These are phyloP conservation scores for Coenonympha arcania DNA, from an alignment of 2,888 invertebrate species.

Conservation along the genomic window DNA sequence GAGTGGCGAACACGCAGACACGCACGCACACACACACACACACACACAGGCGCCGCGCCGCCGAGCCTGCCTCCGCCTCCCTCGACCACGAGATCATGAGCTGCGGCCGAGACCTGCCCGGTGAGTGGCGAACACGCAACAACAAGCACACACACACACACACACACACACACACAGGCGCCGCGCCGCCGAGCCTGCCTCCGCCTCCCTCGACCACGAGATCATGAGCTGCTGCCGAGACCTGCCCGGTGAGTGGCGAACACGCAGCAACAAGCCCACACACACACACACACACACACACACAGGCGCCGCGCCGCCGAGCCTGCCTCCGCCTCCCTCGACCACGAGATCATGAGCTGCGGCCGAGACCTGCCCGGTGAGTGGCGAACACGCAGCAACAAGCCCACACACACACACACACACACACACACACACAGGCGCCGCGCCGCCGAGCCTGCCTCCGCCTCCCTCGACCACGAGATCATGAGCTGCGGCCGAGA, in stretches of 20 bases:
- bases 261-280: neutral
- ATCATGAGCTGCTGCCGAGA: constrained; percentile 67
- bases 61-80: constrained; percentile 63
- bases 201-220: constrained; percentile 68
- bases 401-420: neutral
- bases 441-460: constrained; percentile 60
- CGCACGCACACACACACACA: neutral
- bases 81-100: constrained; percentile 71
- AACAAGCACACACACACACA: neutral
- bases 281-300: neutral
- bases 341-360: constrained; percentile 71
- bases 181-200: constrained; percentile 60
- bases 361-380: constrained; percentile 57
- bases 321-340: constrained; percentile 64
- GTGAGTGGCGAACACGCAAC: constrained; percentile 36
- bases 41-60: constrained; percentile 28
- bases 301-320: constrained; percentile 41
- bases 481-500: constrained; percentile 67
- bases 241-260: constrained; percentile 50
- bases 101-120: constrained; percentile 59
- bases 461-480: constrained; percentile 68
- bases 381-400: constrained; percentile 9
- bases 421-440: neutral
- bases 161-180: neutral
- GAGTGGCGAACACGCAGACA: constrained; percentile 17